phyloP scores from a whole-genome alignment of 2,113 vertebrate species.

The Odocoileus hemionus region DNA sequence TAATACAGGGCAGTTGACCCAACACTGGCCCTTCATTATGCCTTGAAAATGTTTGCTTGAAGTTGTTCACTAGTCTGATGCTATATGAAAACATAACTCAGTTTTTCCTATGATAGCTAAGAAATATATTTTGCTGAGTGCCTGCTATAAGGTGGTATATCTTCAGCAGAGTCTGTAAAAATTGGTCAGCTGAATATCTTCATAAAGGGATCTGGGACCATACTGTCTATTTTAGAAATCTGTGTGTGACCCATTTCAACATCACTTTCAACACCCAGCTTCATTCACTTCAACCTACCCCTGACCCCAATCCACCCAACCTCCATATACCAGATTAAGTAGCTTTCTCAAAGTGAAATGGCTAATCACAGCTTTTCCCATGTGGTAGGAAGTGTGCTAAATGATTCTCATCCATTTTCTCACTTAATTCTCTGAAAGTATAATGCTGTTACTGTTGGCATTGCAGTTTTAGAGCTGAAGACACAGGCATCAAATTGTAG shows the following conservation, averaged over 20 bases:
- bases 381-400: background rate
- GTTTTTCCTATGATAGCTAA: background rate
- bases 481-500: background rate
- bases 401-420: background rate
- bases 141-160: background rate
- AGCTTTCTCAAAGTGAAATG: background rate
- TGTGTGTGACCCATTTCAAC: background rate
- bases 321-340: background rate
- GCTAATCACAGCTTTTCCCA: background rate
- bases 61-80: background rate
- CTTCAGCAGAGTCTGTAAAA: background rate
- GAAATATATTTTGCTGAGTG: background rate
- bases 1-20: background rate
- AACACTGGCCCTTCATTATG: background rate
- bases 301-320: accelerated
- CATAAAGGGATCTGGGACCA: background rate
- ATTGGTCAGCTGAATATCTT: background rate
- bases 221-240: background rate
- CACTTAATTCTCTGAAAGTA: background rate
- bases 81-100: background rate
- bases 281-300: background rate
- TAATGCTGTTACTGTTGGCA: background rate
- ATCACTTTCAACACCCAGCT: background rate
- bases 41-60: background rate
- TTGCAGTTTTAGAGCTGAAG: background rate